A percentile compares a stretch with the other conserved stretches of the same genome.
phyloP scores from a whole-genome alignment of 2,797 vertebrate species.

The Macropus fuliginosus region DNA sequence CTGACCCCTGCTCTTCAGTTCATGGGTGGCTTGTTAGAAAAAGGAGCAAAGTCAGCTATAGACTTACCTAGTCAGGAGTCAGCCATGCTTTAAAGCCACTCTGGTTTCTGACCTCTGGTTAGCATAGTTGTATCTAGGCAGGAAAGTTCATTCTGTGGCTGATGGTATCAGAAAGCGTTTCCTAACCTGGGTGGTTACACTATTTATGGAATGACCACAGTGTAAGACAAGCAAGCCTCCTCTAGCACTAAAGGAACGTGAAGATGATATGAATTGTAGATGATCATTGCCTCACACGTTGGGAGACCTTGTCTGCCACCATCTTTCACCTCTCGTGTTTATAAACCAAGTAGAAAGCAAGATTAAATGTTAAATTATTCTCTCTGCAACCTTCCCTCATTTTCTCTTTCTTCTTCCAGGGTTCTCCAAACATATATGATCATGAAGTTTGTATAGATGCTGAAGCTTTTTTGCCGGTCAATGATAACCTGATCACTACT shows the following conservation, averaged over 20 bases:
- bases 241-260: neutral
- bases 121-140: neutral
- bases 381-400: neutral
- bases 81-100: neutral
- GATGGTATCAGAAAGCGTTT: constrained; percentile 25
- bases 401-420: constrained; percentile 83
- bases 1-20: neutral
- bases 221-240: neutral
- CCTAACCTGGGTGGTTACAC: neutral
- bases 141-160: constrained; percentile 19
- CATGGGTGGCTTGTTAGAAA: neutral
- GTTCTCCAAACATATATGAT: constrained; percentile 90
- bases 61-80: neutral
- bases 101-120: constrained; percentile 32
- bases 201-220: neutral
- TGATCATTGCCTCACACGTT: neutral
- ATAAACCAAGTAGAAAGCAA: constrained; percentile 50
- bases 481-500: constrained; percentile 92
- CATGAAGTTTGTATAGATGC: constrained; percentile 92
- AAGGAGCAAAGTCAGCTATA: neutral
- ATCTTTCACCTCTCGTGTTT: constrained; percentile 39
- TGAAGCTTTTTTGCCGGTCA: constrained; percentile 93
- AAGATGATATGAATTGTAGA: neutral
- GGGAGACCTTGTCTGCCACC: constrained; percentile 1
- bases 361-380: neutral